Base-by-base conservation (phyloP, 2,888 invertebrate genomes). In the Eurytoma adleriae region DNA sequence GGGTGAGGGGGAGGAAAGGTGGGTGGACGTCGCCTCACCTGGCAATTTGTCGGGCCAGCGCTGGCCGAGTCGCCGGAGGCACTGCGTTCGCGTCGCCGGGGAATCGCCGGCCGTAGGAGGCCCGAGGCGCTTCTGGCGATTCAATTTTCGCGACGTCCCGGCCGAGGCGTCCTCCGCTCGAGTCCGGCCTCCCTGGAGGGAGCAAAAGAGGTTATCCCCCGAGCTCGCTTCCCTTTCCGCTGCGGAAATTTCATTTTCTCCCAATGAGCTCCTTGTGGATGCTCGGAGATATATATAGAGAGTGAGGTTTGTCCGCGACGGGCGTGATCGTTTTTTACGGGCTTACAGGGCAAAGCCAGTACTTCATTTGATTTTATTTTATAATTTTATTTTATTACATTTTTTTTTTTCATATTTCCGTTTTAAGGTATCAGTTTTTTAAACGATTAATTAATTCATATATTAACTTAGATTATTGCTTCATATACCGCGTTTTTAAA, bases 1-100 rank as follows among this genome's bases (percentile, higher is more conserved):
- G n/a, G 5, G 61, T 18, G n/a, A 61, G 40, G 69, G 30, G 30
- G 30, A 3, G 30, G 30, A n/a, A n/a, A 62, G 3, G 13, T 62
- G 30, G n/a, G 2, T 30, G n/a, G 12, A n/a, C 12, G 56, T 40
- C 2, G 59, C 59, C 61, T 72, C 54, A 74, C 73, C 79, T 73
- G 61, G 79, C 61, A 74, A 79, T 79, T 79, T 74, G 68, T 74
- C 74, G 57, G 56, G 70, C 75, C 52, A 61, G 50, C 30, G 30
- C 30, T 24, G 54, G 14, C 7, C 30, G 59, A 79, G 30, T 73
- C 69, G 80, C 68, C 71, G 20, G 24, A 64, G 75, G 75, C 66
- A 75, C 50, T 70, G 52, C 24, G 13, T 7, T 30, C 40, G n/a
- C 69, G 64, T 30, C 75, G 50, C 61, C 66, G 50, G n/a, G 50